phyloP scores from a whole-genome alignment of 2,888 invertebrate species.

The Bhutanitis thaidina region DNA sequence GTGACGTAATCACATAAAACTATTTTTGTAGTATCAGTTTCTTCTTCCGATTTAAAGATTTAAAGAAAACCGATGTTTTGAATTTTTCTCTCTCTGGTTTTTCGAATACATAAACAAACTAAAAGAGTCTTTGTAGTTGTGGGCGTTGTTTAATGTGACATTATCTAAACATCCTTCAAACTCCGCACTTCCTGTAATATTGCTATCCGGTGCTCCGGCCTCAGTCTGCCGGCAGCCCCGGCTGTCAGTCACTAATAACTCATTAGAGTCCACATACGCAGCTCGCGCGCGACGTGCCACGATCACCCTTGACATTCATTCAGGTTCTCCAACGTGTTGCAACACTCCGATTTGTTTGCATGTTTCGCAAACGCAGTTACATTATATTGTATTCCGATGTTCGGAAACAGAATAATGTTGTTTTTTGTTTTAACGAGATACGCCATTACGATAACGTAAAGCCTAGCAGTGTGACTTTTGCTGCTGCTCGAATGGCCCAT shows the following conservation, averaged over 20 bases:
- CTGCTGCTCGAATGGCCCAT: too few species aligned
- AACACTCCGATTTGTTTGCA: conserved; percentile 5
- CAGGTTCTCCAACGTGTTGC: conserved; percentile 4
- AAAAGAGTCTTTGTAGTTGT: too few species aligned
- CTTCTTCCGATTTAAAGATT: too few species aligned
- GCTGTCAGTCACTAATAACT: conserved; percentile 6
- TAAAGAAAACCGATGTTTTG: too few species aligned
- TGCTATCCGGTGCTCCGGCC: not conserved
- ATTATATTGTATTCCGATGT: not conserved
- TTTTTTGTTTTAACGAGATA: conserved; percentile 8
- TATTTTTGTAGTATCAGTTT: too few species aligned
- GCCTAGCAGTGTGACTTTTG: too few species aligned
- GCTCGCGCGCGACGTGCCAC: conserved; percentile 2
- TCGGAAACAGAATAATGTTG: not conserved
- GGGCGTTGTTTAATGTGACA: not conserved
- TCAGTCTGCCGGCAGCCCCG: not conserved
- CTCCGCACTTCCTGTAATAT: not conserved
- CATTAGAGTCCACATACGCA: not conserved
- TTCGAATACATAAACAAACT: too few species aligned
- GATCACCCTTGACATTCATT: conserved; percentile 18
- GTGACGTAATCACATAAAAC: too few species aligned
- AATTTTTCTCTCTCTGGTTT: too few species aligned
- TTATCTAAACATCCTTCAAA: not conserved
- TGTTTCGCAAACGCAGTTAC: conserved; percentile 12
- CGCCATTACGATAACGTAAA: too few species aligned